These are phyloP conservation scores for Sarotherodon lohbergeri DNA, from an alignment of 2,113 vertebrate species.

Conservation along the genomic window DNA sequence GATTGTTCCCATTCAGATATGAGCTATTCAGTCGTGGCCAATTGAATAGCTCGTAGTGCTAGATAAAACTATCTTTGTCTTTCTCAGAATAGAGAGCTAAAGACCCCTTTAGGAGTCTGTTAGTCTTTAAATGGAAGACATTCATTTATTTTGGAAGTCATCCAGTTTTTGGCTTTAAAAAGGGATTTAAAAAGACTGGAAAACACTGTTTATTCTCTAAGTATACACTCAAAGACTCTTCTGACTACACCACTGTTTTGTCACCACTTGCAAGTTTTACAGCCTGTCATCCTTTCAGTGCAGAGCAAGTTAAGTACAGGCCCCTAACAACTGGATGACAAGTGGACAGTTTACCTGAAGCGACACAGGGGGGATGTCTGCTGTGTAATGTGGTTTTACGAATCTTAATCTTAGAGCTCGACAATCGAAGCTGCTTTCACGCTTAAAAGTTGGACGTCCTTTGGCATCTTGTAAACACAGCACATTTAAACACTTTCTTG, in stretches of 20 bases:
- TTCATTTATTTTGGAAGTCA: not conserved
- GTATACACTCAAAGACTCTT: not conserved
- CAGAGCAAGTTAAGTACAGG: not conserved
- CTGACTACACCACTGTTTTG: not conserved
- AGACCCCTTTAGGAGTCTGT: not conserved
- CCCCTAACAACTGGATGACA: not conserved
- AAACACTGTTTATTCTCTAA: not conserved
- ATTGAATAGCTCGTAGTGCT: not conserved
- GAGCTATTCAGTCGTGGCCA: not conserved
- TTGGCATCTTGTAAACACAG: not conserved
- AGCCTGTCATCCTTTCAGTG: not conserved
- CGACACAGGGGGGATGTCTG: not conserved
- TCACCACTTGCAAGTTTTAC: not conserved
- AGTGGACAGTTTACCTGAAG: not conserved
- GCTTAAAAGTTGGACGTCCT: not conserved
- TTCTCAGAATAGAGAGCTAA: not conserved
- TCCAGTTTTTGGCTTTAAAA: not conserved
- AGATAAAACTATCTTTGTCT: not conserved
- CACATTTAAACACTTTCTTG: conserved; percentile 16
- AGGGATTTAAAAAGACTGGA: not conserved
- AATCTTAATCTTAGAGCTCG: not conserved
- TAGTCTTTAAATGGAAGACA: not conserved
- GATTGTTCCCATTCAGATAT: not conserved
- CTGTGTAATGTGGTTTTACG: not conserved
- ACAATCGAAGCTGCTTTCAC: not conserved